Evolutionary conservation across 2,888 invertebrate genomes (phyloP), one percentile per base, ranked within the genome.

Genomic region (Hedychridium roseum): DNA sequence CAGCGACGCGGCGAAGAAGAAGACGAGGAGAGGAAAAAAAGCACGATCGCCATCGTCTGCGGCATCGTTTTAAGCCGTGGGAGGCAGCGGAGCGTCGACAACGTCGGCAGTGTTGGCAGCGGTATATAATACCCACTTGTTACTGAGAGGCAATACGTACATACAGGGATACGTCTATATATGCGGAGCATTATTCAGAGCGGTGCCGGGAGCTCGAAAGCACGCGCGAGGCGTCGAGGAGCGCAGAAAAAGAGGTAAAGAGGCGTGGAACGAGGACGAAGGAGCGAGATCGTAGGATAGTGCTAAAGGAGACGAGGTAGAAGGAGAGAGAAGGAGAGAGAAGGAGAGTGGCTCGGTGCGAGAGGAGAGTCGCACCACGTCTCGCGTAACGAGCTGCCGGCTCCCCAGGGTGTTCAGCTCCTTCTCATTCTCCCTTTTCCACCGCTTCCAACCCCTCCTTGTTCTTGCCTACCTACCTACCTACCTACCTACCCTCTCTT

Each of bases 311-410:
- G n/a, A n/a, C n/a, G 52, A 47, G 48, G 38, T 43, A 46, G 47
- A 14, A 42, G 20, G 43, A 37, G 39, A 21, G 49, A 39, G 23
- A 43, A 43, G 37, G 43, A 43, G 49, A 38, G 39, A 17, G 38
- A 35, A n/a, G 38, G 56, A 50, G 48, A 49, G 56, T 54, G 59
- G 57, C 50, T 46, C 54, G 50, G 61, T 54, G 57, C 48, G 54
- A 44, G 53, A 48, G 57, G 57, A 64, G 66, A 70, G 67, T 65
- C 64, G 70, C 64, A 67, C 66, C 70, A 71, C 71, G 73, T 74
- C 70, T 75, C 66, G 64, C 71, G 71, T 76, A 78, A 78, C 77
- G 77, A 77, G 77, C 76, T 77, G 74, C 73, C 64, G 69, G 66
- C 64, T 76, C 76, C 74, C 76, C 55, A 68, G 74, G 70, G 77